phyloP scores from a whole-genome alignment of 1,140 invertebrate species.

The Bombus superbus region DNA sequence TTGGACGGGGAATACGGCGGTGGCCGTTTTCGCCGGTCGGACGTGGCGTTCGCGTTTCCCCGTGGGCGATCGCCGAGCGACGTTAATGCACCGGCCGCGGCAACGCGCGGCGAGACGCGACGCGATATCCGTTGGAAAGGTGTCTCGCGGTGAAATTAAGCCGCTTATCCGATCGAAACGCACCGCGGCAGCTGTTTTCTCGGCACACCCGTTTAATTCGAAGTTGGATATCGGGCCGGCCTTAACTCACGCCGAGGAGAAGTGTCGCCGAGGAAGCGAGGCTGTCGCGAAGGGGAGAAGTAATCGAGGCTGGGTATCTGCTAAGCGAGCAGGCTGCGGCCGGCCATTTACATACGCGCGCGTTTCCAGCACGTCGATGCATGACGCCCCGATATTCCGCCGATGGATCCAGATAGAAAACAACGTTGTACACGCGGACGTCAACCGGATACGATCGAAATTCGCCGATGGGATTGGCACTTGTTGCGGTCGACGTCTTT shows the following conservation, averaged over 20 bases:
- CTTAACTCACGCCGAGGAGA: constrained; percentile 28
- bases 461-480: constrained; percentile 31
- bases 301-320: constrained; percentile 40
- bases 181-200: constrained; percentile 58
- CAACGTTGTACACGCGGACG: neutral
- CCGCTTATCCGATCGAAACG: constrained; percentile 60
- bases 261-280: constrained; percentile 51
- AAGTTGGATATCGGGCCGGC: constrained; percentile 43
- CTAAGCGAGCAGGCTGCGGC: constrained; percentile 27
- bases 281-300: constrained; percentile 24
- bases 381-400: constrained; percentile 21
- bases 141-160: constrained; percentile 62
- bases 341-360: constrained; percentile 42
- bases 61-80: too few relatives aligned
- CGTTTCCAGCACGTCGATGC: constrained; percentile 19
- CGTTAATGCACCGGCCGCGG: too few relatives aligned
- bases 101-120: neutral
- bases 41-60: too few relatives aligned
- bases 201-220: constrained; percentile 65
- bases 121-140: constrained; percentile 54
- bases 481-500: constrained; percentile 46
- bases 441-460: constrained; percentile 29
- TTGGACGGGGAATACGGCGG: too few relatives aligned
- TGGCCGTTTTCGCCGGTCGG: too few relatives aligned
- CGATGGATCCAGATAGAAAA: constrained; percentile 17